phyloP scores from a whole-genome alignment of 2,797 vertebrate species.

The Salarias fasciatus region DNA sequence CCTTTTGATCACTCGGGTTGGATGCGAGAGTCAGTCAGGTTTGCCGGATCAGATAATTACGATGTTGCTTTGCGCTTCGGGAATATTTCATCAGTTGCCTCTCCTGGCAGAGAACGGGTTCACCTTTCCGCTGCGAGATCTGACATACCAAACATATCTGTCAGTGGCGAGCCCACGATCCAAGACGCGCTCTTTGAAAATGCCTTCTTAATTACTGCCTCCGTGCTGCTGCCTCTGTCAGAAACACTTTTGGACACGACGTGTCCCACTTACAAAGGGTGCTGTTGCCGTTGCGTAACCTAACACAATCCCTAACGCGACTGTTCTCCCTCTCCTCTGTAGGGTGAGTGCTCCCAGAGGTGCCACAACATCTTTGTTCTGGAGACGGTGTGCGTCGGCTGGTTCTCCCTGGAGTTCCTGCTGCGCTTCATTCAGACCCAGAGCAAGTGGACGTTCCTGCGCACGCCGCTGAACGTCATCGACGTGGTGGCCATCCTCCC shows the following conservation, averaged over 20 bases:
- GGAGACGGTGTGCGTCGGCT: constrained; percentile 95
- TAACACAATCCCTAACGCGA: constrained; percentile 11
- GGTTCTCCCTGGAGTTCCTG: constrained; percentile 97
- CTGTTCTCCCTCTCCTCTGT: constrained; percentile 25
- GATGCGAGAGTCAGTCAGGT: constrained; percentile 12
- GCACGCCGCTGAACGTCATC: constrained; percentile 93
- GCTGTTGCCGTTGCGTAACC: background rate
- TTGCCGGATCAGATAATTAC: constrained; percentile 40
- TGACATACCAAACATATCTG: constrained; percentile 23
- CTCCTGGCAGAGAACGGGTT: constrained; percentile 17
- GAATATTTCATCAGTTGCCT: constrained; percentile 45
- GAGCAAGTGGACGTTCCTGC: constrained; percentile 93
- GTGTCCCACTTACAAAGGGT: background rate
- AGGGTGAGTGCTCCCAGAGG: constrained; percentile 94
- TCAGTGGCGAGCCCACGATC: constrained; percentile 9
- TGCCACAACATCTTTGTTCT: constrained; percentile 94
- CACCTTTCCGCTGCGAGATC: constrained; percentile 41
- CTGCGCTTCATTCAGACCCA: constrained; percentile 95
- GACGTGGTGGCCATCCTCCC: constrained; percentile 95
- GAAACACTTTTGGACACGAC: constrained; percentile 5
- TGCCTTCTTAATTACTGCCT: constrained; percentile 32
- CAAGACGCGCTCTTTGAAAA: constrained; percentile 32
- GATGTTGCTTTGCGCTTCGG: constrained; percentile 42
- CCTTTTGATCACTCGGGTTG: constrained; percentile 13
- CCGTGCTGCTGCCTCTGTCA: background rate